Percentiles rank a stretch among this genome's conserved stretches.
phyloP scores from a whole-genome alignment of 2,888 invertebrate genomes.

The Ceraclea dissimilis region DNA sequence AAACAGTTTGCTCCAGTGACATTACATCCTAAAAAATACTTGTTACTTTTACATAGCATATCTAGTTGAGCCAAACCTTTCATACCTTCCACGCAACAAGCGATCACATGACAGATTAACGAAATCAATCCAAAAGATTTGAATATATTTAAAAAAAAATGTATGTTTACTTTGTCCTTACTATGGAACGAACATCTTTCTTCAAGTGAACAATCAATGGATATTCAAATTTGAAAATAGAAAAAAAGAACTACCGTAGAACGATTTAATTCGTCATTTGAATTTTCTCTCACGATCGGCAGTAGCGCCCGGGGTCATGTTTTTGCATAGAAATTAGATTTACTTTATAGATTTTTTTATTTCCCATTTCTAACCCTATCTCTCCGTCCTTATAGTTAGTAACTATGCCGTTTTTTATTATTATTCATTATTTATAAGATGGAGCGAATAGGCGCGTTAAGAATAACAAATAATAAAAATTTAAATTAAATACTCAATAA shows the following conservation, averaged over 20 bases:
- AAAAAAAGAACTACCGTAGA: background rate
- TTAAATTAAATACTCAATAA: conserved; percentile 54
- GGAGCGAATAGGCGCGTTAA: conserved; percentile 30
- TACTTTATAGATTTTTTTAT: background rate
- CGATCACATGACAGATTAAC: background rate
- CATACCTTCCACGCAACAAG: background rate
- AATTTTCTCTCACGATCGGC: conserved; percentile 22
- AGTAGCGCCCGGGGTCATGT: conserved; percentile 15
- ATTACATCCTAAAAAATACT: too few relatives aligned
- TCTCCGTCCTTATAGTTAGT: background rate
- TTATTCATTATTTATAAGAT: too few relatives aligned
- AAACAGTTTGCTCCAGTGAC: too few relatives aligned
- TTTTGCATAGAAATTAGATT: conserved; percentile 11
- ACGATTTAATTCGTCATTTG: background rate
- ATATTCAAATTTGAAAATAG: background rate
- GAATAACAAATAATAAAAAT: conserved; percentile 55
- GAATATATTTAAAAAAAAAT: background rate
- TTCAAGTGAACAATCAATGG: conserved; percentile 11
- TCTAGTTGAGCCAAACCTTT: too few relatives aligned
- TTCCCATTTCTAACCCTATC: background rate
- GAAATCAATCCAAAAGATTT: background rate
- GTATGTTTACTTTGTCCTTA: background rate
- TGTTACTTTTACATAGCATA: too few relatives aligned
- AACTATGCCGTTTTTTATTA: background rate
- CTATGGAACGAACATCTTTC: too few relatives aligned